Base-by-base conservation (phyloP, 2,797 vertebrate genomes). In the Betta splendens region DNA sequence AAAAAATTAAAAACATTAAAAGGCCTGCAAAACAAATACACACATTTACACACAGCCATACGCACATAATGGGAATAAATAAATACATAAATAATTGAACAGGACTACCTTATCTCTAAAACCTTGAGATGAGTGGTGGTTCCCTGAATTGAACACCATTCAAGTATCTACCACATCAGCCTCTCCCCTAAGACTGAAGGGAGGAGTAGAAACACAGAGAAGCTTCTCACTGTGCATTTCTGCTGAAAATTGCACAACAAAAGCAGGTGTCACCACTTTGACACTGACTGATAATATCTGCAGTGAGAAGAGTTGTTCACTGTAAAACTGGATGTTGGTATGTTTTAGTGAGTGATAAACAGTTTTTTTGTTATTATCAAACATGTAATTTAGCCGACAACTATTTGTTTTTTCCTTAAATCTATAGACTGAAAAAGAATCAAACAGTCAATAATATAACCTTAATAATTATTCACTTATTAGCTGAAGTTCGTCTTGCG, bases 401-500 rank as follows among this genome's bases (percentile, higher is more conserved):
- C 47, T 54, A 16, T 47, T 33, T 42, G 46, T 35, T 16, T 29
- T 13, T n/a, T 39, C 36, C n/a, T 37, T 15, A 42, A 22, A 20
- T 17, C 44, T 45, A 55, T 52, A 66, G 29, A 37, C 23, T 42
- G 45, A 11, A 54, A 33, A 65, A 68, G 65, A 43, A 33, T 40
- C 35, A 51, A 44, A 36, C 35, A 22, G 36, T 23, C 18, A 16
- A 3, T 5, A 46, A 25, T 40, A 21, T 29, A 2, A 16, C 35
- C 29, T 5, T 5, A 5, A 26, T 33, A 25, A 40, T 36, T 38
- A 11, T 7, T 2, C 8, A 8, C n/a, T n/a, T 9, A 69, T 90
- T 85, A 99, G 79, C 88, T 94, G 84, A 98, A 98, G 91, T 98
- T 98, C 13, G 89, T 96, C 82, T 99, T 99, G 46, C 60, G 93